phyloP scores from a whole-genome alignment of 2,797 vertebrate species.

The Catamblyrhynchus diadema region DNA sequence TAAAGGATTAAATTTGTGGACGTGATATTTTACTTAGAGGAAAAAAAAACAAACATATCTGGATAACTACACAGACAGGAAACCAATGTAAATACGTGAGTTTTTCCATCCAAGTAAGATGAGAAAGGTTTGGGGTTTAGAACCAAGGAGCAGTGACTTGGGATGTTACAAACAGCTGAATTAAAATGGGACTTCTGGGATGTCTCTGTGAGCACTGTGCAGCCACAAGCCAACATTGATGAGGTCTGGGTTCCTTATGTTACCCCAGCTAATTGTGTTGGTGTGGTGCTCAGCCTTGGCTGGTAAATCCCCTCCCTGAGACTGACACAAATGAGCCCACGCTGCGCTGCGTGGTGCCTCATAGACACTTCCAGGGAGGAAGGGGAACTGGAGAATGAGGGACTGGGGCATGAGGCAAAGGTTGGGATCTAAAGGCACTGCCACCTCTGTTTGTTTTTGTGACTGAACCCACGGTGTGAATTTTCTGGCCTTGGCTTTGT shows the following conservation, averaged over 20 bases:
- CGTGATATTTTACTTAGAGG: slow-evolving; percentile 37
- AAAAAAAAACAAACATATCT: not conserved
- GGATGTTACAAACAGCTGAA: slow-evolving; percentile 11
- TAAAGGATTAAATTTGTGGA: slow-evolving; percentile 24
- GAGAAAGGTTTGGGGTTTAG: slow-evolving; percentile 4
- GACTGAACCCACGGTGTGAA: rapidly evolving
- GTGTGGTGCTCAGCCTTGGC: not conserved
- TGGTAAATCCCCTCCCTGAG: not conserved
- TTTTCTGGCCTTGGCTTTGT: not conserved
- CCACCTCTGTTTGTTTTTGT: not conserved
- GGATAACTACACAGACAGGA: not conserved
- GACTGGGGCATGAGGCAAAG: not conserved
- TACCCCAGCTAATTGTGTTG: not conserved
- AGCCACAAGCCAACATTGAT: not conserved
- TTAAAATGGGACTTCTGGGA: not conserved
- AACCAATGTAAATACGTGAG: not conserved
- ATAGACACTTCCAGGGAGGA: not conserved
- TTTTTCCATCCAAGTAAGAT: slow-evolving; percentile 30
- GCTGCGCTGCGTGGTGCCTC: rapidly evolving
- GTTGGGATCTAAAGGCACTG: not conserved
- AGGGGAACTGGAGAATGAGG: not conserved
- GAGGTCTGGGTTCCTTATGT: not conserved
- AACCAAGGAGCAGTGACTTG: not conserved
- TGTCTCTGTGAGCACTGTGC: not conserved
- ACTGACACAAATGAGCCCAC: not conserved